phyloP scores from a whole-genome alignment of 2,888 invertebrate genomes.

The Synergus gifuensis region DNA sequence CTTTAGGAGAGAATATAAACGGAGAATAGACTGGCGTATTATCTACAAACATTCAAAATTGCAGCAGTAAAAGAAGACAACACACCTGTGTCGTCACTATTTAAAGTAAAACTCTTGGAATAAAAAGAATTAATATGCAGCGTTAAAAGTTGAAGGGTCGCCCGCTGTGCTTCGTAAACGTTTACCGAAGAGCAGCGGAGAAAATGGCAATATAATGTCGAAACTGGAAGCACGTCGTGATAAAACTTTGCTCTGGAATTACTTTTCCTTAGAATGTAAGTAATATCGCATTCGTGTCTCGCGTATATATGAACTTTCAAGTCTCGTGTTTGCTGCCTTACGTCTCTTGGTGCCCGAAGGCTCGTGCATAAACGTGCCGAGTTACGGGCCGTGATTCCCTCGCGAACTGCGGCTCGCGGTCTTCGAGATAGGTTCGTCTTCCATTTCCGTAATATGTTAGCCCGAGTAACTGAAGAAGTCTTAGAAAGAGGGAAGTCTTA shows the following conservation, averaged over 20 bases:
- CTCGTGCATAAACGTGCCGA: conserved; percentile 37
- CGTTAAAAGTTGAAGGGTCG: conserved; percentile 39
- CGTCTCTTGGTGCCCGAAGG: not conserved
- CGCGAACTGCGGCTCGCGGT: conserved; percentile 27
- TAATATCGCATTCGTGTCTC: conserved; percentile 41
- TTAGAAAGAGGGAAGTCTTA: conserved; percentile 43
- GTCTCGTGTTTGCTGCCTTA: conserved; percentile 34
- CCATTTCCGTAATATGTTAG: conserved; percentile 40
- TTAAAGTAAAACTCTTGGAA: not conserved
- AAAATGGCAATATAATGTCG: conserved; percentile 40
- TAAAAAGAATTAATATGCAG: conserved; percentile 36
- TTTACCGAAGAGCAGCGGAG: conserved; percentile 26
- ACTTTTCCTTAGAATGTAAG: conserved; percentile 39
- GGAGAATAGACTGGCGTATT: not conserved
- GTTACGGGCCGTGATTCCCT: conserved; percentile 28
- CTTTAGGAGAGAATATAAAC: not conserved
- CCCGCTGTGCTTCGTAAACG: conserved; percentile 11
- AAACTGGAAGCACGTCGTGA: conserved; percentile 38
- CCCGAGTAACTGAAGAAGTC: not conserved
- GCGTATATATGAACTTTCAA: conserved; percentile 34
- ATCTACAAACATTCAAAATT: not conserved
- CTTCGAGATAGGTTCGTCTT: conserved; percentile 38
- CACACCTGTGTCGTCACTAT: conserved; percentile 9
- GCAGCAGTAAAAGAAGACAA: not conserved
- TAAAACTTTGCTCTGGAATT: conserved; percentile 36